Base-by-base conservation (phyloP, 2,888 invertebrate genomes). In the Ganaspis brasiliensis region DNA sequence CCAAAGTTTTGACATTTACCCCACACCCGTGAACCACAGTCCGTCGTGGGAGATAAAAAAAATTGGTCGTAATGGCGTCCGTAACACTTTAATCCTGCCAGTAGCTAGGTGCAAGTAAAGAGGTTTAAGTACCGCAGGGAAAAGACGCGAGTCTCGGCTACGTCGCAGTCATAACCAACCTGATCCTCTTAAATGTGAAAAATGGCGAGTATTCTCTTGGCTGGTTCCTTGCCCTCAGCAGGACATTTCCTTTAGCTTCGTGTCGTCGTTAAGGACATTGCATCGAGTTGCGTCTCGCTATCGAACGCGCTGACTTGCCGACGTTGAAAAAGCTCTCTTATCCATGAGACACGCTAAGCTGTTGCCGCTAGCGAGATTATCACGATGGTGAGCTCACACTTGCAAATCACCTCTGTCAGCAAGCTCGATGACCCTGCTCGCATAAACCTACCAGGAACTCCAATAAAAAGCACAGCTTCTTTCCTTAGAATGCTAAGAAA, bases 171-270 rank as follows among this genome's bases (percentile, higher is more conserved):
- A 83, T 83, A 83, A 84, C 83, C 81, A 82, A 79, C 55, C 81
- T 82, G 81, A 85, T 84, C 85, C 82, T 85, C 84, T 85, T 85
- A 85, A 81, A 83, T 71, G 76, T 81, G 81, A 85, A 84, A 83
- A 83, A 85, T 84, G 81, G 79, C 82, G 80, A 40, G 67, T 45
- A 40, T 45, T 40, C 63, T 40, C 63, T 40, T 45, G 21, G 40
- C 24, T 45, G 8, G 16, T 45, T 24, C 24, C 37, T 45, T 24
- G 40, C 24, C 67, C 52, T 52, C 19, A 1, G 19, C 2, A 31
- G 31, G 16, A 10, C 61, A 16, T 35, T 61, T 61, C 61, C 35
- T 61, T 19, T 61, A 4, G 16, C 35, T 61, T 9, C 61, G 9
- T 37, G 26, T 9, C 59, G 9, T 16, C n/a, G 16, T 37, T 31